Conservation (phyloP, 2,888 invertebrate species). For the Gisinianus flammeolus region DNA sequence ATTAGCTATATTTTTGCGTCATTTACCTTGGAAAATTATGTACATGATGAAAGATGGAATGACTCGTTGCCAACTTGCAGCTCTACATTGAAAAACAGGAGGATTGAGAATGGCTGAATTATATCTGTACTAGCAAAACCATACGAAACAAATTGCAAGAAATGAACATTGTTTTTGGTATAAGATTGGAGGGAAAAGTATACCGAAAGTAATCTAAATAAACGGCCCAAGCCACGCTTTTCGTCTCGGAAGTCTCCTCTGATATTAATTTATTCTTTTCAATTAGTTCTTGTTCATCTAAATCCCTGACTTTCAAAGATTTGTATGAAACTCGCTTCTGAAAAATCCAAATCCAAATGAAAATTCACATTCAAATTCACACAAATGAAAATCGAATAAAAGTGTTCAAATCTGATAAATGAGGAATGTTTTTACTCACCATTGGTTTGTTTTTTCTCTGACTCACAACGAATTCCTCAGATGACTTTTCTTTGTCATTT, state of each 20-base stretch:
- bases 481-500: neutral
- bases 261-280: conserved; percentile 20
- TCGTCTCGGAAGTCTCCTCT: conserved; percentile 54
- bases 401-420: too few relatives aligned
- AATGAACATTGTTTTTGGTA: too few relatives aligned
- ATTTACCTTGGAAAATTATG: conserved; percentile 55
- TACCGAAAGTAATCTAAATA: conserved; percentile 64
- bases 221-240: conserved; percentile 64
- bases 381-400: too few relatives aligned
- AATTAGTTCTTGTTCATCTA: neutral
- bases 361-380: neutral
- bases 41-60: conserved; percentile 61
- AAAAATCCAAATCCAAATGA: conserved; percentile 73
- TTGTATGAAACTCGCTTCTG: conserved; percentile 64
- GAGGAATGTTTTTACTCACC: too few relatives aligned
- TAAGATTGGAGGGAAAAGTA: too few relatives aligned
- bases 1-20: too few relatives aligned
- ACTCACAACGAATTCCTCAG: too few relatives aligned
- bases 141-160: too few relatives aligned
- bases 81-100: too few relatives aligned
- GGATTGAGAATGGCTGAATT: too few relatives aligned
- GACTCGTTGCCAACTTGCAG: conserved; percentile 61
- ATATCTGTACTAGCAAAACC: too few relatives aligned
- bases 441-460: too few relatives aligned
- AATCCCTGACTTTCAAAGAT: neutral